phyloP scores from a whole-genome alignment of 2,113 vertebrate species.

The Hiodon tergisus region DNA sequence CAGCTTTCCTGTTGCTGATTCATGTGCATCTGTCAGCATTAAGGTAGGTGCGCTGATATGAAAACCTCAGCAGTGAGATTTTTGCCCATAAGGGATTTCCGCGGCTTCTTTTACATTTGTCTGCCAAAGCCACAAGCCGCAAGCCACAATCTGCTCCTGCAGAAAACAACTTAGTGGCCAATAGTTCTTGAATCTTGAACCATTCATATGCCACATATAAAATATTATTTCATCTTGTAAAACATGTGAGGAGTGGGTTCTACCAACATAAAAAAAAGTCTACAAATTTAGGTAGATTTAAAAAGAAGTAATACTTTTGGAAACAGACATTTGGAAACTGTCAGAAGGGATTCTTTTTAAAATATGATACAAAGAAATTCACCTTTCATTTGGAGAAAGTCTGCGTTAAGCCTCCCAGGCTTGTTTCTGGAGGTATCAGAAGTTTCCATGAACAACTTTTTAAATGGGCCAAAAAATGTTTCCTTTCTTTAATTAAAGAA shows the following conservation, averaged over 20 bases:
- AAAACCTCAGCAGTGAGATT: constrained; percentile 63
- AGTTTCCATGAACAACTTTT: no score
- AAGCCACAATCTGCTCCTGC: background rate
- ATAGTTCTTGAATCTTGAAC: constrained; percentile 47
- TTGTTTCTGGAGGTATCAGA: no score
- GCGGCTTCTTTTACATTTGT: constrained; percentile 64
- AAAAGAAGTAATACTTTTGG: no score
- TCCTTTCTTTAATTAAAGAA: no score
- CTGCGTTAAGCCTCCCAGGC: no score
- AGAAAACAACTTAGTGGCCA: background rate
- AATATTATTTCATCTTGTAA: constrained; percentile 65
- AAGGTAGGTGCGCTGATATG: constrained; percentile 62
- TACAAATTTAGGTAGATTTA: background rate
- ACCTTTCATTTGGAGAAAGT: no score
- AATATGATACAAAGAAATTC: no score
- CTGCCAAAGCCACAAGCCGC: background rate
- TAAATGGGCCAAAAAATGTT: no score
- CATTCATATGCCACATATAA: constrained; percentile 62
- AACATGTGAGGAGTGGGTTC: constrained; percentile 56
- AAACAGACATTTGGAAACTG: no score
- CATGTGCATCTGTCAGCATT: constrained; percentile 67
- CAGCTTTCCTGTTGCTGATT: constrained; percentile 49
- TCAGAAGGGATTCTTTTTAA: no score
- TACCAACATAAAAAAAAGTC: background rate
- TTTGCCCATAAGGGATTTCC: constrained; percentile 31